These are phyloP conservation scores for Lethrus apterus DNA, from an alignment of 1,140 invertebrate genomes.

Conservation along the genomic window DNA sequence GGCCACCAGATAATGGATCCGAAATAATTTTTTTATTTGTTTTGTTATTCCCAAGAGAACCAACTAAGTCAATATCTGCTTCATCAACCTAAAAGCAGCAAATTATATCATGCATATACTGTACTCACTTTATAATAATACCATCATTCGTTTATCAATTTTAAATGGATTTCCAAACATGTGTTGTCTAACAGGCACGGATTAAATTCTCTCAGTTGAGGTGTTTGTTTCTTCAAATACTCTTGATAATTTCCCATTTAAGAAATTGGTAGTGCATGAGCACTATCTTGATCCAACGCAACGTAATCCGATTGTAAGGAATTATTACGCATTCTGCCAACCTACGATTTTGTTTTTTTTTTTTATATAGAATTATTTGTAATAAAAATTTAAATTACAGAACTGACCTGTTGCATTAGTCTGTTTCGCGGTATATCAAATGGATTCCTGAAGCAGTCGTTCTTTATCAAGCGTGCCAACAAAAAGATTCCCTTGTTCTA, in stretches of 20 bases:
- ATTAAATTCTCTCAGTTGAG: conserved; percentile 90
- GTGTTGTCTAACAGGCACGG: conserved; percentile 89
- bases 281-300: conserved; percentile 80
- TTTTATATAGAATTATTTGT: no score
- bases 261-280: conserved; percentile 89
- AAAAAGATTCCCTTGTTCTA: conserved; percentile 80
- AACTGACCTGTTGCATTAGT: conserved; percentile 84
- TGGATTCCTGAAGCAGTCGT: conserved; percentile 74
- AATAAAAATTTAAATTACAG: no score
- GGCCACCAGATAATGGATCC: conserved; percentile 29
- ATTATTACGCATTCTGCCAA: conserved; percentile 81
- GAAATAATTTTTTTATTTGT: conserved; percentile 41
- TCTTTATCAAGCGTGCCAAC: conserved; percentile 56
- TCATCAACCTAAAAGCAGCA: conserved; percentile 59
- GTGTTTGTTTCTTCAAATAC: conserved; percentile 88
- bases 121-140: conserved; percentile 32
- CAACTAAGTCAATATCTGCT: conserved; percentile 74
- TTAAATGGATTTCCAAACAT: conserved; percentile 99
- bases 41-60: conserved; percentile 43
- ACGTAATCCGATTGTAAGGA: conserved; percentile 72
- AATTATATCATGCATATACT: not conserved
- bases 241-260: conserved; percentile 99
- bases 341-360: no score
- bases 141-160: conserved; percentile 91
- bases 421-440: conserved; percentile 88